phyloP scores from a whole-genome alignment of 1,140 invertebrate species.

The Lysiphlebus fabarum region DNA sequence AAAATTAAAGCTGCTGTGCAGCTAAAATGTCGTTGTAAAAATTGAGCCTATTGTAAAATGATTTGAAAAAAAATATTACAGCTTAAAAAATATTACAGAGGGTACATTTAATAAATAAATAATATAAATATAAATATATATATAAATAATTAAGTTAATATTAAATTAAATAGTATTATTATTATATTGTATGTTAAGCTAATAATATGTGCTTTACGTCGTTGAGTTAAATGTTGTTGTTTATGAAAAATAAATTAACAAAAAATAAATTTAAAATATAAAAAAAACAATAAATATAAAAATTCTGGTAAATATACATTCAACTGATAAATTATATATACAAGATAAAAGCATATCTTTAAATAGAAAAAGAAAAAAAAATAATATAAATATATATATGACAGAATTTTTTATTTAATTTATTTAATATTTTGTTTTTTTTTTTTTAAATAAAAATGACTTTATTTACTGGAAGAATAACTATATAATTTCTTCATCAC shows the following conservation, averaged over 20 bases:
- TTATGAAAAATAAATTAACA: conserved; percentile 34
- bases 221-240: conserved; percentile 54
- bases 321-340: too few relatives aligned
- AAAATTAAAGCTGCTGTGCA: too few relatives aligned
- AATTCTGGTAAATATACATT: neutral
- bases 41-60: neutral
- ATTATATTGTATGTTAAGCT: conserved; percentile 49
- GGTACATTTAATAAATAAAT: neutral
- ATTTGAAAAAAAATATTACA: neutral
- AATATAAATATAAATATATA: conserved; percentile 31
- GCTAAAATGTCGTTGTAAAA: too few relatives aligned
- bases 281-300: neutral
- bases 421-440: too few relatives aligned
- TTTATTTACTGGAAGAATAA: neutral
- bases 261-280: conserved; percentile 32
- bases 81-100: too few relatives aligned
- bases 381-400: too few relatives aligned
- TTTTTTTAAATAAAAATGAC: too few relatives aligned
- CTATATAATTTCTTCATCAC: conserved; percentile 7
- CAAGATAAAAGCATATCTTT: neutral
- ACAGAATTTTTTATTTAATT: too few relatives aligned
- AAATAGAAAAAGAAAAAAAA: too few relatives aligned
- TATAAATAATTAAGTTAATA: conserved; percentile 33
- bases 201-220: conserved; percentile 48
- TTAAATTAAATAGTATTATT: conserved; percentile 43